Conservation (phyloP, 2,888 invertebrate species). For the Mycalesis mineus region DNA sequence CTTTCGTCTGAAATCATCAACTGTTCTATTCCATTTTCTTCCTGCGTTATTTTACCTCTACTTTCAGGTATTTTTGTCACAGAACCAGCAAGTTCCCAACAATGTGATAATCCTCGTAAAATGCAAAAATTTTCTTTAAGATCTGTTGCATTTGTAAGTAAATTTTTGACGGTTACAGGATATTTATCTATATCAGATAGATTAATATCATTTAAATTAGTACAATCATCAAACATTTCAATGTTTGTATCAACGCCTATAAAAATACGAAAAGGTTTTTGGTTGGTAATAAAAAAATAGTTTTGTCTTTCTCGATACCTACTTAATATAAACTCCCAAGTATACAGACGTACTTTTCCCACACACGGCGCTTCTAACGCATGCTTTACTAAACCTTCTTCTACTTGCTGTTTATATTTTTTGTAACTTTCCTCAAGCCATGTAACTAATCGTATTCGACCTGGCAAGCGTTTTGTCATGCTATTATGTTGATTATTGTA, state of each 20-base stretch:
- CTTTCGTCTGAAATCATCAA: not conserved
- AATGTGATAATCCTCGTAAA: conserved; percentile 55
- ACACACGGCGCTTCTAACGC: conserved; percentile 48
- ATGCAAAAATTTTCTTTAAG: conserved; percentile 62
- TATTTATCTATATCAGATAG: conserved; percentile 55
- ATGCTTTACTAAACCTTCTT: conserved; percentile 41
- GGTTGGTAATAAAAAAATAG: conserved; percentile 52
- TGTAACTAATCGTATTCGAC: conserved; percentile 44
- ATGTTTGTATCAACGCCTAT: conserved; percentile 51
- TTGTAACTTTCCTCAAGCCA: conserved; percentile 64
- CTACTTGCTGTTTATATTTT: conserved; percentile 47
- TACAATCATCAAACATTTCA: conserved; percentile 50
- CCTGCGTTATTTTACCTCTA: not conserved
- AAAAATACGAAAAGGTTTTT: conserved; percentile 56
- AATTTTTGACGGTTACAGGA: conserved; percentile 58
- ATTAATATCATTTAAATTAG: conserved; percentile 57
- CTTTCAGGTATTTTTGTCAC: conserved; percentile 46
- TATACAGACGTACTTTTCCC: conserved; percentile 52
- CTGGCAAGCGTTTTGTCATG: conserved; percentile 30
- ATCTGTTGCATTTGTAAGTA: conserved; percentile 53
- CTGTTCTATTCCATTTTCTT: conserved; percentile 7
- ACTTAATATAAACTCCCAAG: conserved; percentile 60
- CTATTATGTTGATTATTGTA: not conserved
- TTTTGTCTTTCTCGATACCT: conserved; percentile 60
- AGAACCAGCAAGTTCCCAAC: conserved; percentile 67